A percentile compares a stretch with the other conserved stretches of the same genome.
phyloP scores from a whole-genome alignment of 2,113 vertebrate species.

The Chaetops frenatus region DNA sequence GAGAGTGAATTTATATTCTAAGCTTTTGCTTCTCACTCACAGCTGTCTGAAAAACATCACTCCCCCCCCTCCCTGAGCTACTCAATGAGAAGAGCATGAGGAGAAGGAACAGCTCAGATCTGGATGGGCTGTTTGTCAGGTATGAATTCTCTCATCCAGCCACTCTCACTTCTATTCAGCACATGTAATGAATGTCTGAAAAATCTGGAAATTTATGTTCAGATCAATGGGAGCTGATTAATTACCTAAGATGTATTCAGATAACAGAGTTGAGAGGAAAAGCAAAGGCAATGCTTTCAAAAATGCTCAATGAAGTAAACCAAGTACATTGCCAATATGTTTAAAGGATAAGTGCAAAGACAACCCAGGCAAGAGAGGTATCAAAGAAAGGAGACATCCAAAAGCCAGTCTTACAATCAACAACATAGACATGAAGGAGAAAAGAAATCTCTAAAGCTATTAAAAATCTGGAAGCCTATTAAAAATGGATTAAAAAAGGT shows the following conservation, averaged over 20 bases:
- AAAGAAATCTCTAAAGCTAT: slow-evolving; percentile 67
- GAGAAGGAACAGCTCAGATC: slow-evolving; percentile 41
- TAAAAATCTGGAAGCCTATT: slow-evolving; percentile 66
- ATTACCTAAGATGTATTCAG: slow-evolving; percentile 73
- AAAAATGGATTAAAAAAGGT: slow-evolving; percentile 67
- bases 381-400: slow-evolving; percentile 65
- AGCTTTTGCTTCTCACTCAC: slow-evolving; percentile 46
- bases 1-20: slow-evolving; percentile 42
- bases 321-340: slow-evolving; percentile 44
- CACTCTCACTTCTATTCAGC: slow-evolving; percentile 66
- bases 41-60: slow-evolving; percentile 45
- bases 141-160: slow-evolving; percentile 63
- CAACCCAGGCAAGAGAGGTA: slow-evolving; percentile 49
- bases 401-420: slow-evolving; percentile 67
- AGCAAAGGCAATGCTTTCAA: slow-evolving; percentile 66
- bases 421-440: slow-evolving; percentile 66
- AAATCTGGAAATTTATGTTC: slow-evolving; percentile 69
- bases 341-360: slow-evolving; percentile 64
- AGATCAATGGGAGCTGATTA: slow-evolving; percentile 72
- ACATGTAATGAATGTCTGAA: slow-evolving; percentile 64
- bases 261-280: slow-evolving; percentile 66
- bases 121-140: slow-evolving; percentile 65
- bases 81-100: slow-evolving; percentile 36
- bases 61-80: not conserved
- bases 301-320: slow-evolving; percentile 67